A percentile compares a stretch with the other conserved stretches of the same genome.
These are phyloP conservation scores for Podarcis cretensis DNA, from an alignment of 2,113 vertebrate species.

Conservation along the genomic window DNA sequence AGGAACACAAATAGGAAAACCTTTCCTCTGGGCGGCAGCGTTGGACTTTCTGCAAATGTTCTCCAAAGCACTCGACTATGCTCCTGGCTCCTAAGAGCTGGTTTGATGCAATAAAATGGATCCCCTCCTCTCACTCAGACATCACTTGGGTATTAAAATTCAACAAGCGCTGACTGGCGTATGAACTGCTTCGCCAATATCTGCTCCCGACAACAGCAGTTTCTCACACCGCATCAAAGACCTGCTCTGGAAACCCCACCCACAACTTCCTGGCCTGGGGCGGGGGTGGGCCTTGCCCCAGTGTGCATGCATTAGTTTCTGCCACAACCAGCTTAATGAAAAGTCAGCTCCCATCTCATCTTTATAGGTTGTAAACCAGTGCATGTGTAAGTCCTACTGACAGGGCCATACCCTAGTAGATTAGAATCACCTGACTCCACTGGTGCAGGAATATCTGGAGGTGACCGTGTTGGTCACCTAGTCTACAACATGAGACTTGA, in stretches of 20 bases:
- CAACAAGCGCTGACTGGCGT: no score
- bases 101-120: not conserved
- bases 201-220: not conserved
- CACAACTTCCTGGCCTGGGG: not conserved
- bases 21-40: constrained; percentile 48
- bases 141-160: not conserved
- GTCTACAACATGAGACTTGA: not conserved
- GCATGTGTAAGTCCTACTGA: not conserved
- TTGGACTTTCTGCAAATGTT: not conserved
- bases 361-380: not conserved
- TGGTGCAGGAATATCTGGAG: no score
- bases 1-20: not conserved
- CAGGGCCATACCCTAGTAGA: no score
- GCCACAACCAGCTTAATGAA: not conserved
- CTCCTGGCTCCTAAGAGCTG: not conserved
- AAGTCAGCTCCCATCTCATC: not conserved
- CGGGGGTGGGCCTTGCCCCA: not conserved
- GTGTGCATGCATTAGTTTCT: not conserved
- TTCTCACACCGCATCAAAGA: not conserved
- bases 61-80: not conserved
- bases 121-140: not conserved
- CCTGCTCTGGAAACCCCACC: not conserved
- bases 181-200: not conserved
- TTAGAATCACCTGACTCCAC: no score
- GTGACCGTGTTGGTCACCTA: no score